A percentile compares a stretch with the other conserved stretches of the same genome.
Evolutionary conservation across 1,140 invertebrate species (phyloP).

Genomic region (Drosophila kurseongensis): DNA sequence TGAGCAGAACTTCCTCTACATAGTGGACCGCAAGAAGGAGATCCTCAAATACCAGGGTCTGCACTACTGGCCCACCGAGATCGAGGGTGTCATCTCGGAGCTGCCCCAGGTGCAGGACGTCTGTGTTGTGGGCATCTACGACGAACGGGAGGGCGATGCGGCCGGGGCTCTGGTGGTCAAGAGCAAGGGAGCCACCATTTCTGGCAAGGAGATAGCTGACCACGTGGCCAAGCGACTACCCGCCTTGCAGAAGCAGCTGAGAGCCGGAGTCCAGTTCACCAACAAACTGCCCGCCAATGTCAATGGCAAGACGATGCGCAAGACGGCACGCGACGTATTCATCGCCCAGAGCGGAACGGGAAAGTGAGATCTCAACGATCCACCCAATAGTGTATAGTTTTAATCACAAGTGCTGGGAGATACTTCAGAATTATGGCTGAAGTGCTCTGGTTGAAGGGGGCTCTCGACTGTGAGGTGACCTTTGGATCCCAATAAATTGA

Average conservation of each 20-base stretch:
- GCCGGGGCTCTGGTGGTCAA: constrained; percentile 69
- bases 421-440: constrained; percentile 5
- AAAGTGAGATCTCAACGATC: constrained; percentile 19
- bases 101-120: constrained; percentile 65
- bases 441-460: constrained; percentile 3
- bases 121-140: constrained; percentile 71
- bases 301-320: constrained; percentile 88
- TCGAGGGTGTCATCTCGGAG: constrained; percentile 62
- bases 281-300: constrained; percentile 87
- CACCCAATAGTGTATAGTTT: background rate
- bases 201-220: constrained; percentile 53
- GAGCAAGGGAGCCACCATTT: constrained; percentile 37
- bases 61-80: constrained; percentile 81
- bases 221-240: constrained; percentile 77
- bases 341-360: constrained; percentile 20
- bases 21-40: constrained; percentile 91
- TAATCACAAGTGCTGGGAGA: constrained; percentile 35
- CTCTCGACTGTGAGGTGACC: constrained; percentile 9
- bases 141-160: constrained; percentile 62
- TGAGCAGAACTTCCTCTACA: constrained; percentile 87
- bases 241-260: constrained; percentile 85
- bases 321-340: constrained; percentile 83
- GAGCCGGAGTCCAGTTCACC: constrained; percentile 87
- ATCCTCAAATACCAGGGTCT: constrained; percentile 89
- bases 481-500: constrained; percentile 37